Evolutionary conservation across 2,797 vertebrate species (phyloP).

Genomic region (Hephaestus fuliginosus): DNA sequence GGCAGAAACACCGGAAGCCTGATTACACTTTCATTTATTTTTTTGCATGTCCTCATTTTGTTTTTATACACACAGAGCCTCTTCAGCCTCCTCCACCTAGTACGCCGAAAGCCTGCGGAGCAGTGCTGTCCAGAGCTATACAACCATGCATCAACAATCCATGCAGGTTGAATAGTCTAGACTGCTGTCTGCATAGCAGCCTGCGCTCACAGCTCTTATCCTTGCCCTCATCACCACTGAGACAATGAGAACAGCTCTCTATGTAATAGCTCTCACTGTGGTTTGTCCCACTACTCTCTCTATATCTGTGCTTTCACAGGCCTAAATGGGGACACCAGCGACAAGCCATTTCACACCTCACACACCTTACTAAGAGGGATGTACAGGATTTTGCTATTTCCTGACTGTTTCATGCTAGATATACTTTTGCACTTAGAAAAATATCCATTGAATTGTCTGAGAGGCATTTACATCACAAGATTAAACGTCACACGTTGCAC

Average conservation of each 20-base stretch:
- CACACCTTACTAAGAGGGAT: slow-evolving; percentile 66
- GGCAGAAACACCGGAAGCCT: slow-evolving; percentile 56
- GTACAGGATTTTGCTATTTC: slow-evolving; percentile 66
- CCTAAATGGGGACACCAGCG: slow-evolving; percentile 57
- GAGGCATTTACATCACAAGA: slow-evolving; percentile 79
- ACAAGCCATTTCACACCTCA: slow-evolving; percentile 62
- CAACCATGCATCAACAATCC: slow-evolving; percentile 62
- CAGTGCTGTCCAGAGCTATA: slow-evolving; percentile 57
- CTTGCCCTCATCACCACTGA: slow-evolving; percentile 60
- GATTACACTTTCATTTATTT: slow-evolving; percentile 34
- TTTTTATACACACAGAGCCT: slow-evolving; percentile 47
- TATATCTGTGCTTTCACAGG: slow-evolving; percentile 48
- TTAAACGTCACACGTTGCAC: slow-evolving; percentile 76
- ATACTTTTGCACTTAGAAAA: slow-evolving; percentile 74
- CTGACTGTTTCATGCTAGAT: slow-evolving; percentile 76
- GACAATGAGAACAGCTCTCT: slow-evolving; percentile 60
- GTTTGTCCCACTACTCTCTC: slow-evolving; percentile 53
- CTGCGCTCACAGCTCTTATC: slow-evolving; percentile 60
- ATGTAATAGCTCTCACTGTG: slow-evolving; percentile 59
- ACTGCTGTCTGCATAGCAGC: slow-evolving; percentile 67
- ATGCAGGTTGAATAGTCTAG: slow-evolving; percentile 62
- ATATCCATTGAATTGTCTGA: slow-evolving; percentile 74
- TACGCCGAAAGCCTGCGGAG: slow-evolving; percentile 52
- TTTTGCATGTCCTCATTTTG: slow-evolving; percentile 27
- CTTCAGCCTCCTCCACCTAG: slow-evolving; percentile 41